Evolutionary conservation across 1,140 invertebrate genomes (phyloP), one percentile per base, ranked within the genome.

Genomic region (Plectrocnemia conspersa): DNA sequence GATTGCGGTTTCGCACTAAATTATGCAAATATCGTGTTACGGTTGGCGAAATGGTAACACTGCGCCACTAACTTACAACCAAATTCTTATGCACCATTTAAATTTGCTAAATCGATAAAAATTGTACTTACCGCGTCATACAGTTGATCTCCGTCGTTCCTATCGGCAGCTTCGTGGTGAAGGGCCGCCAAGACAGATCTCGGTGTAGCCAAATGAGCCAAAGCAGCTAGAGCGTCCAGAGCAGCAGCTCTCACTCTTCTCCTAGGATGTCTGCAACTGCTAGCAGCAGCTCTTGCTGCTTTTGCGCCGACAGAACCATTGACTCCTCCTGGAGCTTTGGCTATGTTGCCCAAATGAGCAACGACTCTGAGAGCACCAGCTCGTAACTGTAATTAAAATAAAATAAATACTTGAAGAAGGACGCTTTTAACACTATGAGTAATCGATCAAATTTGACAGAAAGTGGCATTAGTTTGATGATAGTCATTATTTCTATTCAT

Each of bases 291-390:
- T 11, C 69, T 65, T 23, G 83, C 80, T 9, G 89, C 73, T 6
- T 71, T 72, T 10, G 72, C 67, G 18, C 88, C 75, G 69, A 89
- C 85, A 66, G 92, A 86, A 49, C 89, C 86, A 33, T 83, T 84
- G 64, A 86, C 85, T 2, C 89, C 89, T 70, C 89, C 90, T 16
- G 85, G 85, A 58, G 89, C 77, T 35, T 88, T 67, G 2, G 84
- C 82, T n/a, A 52, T 23, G 13, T 19, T 29, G 3, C 47, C 47
- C 19, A 50, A 29, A 53, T 83, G 87, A 55, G 89, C 87, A 18
- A 89, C 73, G 54, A 88, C 79, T 66, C 90, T 85, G 15, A 91
- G 65, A 1, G 85, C 80, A 63, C 89, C 88, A 71, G 90, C 86
- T 54, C 87, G 74, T 44, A 86, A 79, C 77, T 85, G 62, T 44